phyloP scores from a whole-genome alignment of 1,140 invertebrate species.

The Ephestia elutella region DNA sequence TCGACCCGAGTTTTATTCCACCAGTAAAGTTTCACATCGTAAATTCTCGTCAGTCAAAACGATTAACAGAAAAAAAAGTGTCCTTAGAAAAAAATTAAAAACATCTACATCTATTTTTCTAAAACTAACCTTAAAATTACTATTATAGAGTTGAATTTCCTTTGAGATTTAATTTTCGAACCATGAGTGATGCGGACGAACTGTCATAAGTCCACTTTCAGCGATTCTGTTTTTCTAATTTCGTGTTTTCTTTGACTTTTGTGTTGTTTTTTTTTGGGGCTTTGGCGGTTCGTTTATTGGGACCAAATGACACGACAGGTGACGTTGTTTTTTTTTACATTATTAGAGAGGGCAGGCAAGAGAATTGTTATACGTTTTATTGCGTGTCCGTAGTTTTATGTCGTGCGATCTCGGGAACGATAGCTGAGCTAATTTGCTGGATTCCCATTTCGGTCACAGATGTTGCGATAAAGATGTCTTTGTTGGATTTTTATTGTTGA shows the following conservation, averaged over 20 bases:
- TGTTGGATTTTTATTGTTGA: slow-evolving; percentile 6
- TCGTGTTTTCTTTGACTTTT: slow-evolving; percentile 39
- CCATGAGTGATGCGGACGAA: slow-evolving; percentile 27
- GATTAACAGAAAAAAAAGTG: slow-evolving; percentile 52
- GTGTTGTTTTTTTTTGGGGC: slow-evolving; percentile 13
- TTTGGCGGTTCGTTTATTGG: slow-evolving; percentile 67
- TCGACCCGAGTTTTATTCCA: slow-evolving; percentile 58
- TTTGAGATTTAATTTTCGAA: not conserved
- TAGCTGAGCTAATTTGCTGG: slow-evolving; percentile 54
- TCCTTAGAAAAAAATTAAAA: slow-evolving; percentile 45
- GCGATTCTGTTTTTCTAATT: slow-evolving; percentile 56
- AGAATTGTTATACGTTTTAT: slow-evolving; percentile 69
- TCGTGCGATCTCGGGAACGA: slow-evolving; percentile 40
- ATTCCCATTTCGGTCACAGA: slow-evolving; percentile 51
- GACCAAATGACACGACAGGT: slow-evolving; percentile 73
- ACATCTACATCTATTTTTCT: not conserved
- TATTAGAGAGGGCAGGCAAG: slow-evolving; percentile 36
- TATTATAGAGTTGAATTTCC: not conserved
- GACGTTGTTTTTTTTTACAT: slow-evolving; percentile 54
- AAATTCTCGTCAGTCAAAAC: slow-evolving; percentile 71
- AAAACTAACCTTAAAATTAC: not conserved
- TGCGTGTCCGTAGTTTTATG: slow-evolving; percentile 44
- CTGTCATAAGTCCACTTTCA: slow-evolving; percentile 58
- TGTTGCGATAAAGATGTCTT: slow-evolving; percentile 47
- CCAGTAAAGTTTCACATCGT: slow-evolving; percentile 66